phyloP scores from a whole-genome alignment of 2,888 invertebrate species.

The Cheilosia scutellata region DNA sequence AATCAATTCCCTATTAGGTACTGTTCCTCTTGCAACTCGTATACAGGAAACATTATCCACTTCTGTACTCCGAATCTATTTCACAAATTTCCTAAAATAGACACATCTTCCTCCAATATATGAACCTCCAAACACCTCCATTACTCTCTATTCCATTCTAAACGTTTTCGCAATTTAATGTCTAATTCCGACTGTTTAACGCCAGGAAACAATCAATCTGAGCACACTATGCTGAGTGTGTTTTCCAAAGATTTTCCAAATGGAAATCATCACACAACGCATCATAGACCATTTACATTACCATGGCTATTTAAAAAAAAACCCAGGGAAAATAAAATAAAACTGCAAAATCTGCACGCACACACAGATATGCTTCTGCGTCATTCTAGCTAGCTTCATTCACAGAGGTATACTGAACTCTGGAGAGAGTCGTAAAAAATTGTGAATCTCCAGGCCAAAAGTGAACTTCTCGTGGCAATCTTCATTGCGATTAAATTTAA shows the following conservation, averaged over 20 bases:
- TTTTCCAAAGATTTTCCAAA: conserved; percentile 32
- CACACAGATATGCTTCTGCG: not conserved
- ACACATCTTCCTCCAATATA: not conserved
- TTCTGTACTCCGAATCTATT: not conserved
- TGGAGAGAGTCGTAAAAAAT: conserved; percentile 24
- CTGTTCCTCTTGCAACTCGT: not conserved
- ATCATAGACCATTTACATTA: conserved; percentile 43
- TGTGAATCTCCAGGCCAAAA: conserved; percentile 45
- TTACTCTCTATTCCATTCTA: conserved; percentile 19
- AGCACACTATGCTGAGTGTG: not conserved
- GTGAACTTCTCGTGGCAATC: conserved; percentile 59
- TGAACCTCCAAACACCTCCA: conserved; percentile 5
- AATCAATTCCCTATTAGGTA: not conserved
- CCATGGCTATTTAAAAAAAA: conserved; percentile 41
- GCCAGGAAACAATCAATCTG: conserved; percentile 70
- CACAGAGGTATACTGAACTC: not conserved
- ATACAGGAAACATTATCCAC: not conserved
- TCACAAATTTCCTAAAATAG: conserved; percentile 29
- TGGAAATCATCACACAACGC: conserved; percentile 34
- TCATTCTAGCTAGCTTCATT: not conserved
- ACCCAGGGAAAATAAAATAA: conserved; percentile 25
- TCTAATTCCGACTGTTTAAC: conserved; percentile 55
- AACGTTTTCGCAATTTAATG: conserved; percentile 60
- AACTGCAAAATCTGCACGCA: conserved; percentile 46
- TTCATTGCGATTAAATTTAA: conserved; percentile 74